Base-by-base conservation (phyloP, 2,797 vertebrate genomes). In the Coccyzus lansbergi region DNA sequence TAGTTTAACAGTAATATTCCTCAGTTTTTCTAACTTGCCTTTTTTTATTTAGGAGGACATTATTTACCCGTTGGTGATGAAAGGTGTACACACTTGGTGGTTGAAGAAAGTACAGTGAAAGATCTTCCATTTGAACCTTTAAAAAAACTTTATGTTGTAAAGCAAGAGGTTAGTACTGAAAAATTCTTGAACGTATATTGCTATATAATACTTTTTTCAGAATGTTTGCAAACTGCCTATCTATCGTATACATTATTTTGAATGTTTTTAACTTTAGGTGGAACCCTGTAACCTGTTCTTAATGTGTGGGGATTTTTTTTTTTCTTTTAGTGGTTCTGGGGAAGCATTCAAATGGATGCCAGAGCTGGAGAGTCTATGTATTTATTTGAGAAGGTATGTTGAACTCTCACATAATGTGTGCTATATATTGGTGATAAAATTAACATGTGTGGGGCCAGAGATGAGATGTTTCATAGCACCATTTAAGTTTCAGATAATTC, bases 321-420 rank as follows among this genome's bases (percentile, higher is more conserved):
- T 63, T 64, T 63, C 5, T 13, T 62, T 5, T 83, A 99, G 99
- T 99, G 99, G 99, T 99, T 99, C 97, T 99, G 99, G 99, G 99
- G 99, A 95, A 99, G 99, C 96, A 99, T 99, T 97, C 99, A 99
- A 94, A 99, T 99, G 99, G 99, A 99, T 93, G 99, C 99, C 69
- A 98, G 99, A 88, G 99, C 99, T 74, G 99, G 99, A 76, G 99
- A 99, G 94, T 98, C 99, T 26, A 99, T 99, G 98, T 99, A 99
- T 95, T 98, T 99, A 69, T 99, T 99, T 94, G 99, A 99, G 97
- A 99, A 99, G 99, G 99, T 99, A 95, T 93, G 74, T 44, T 65
- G 46, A 62, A 59, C 14, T 56, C 10, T 18, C 10, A 77, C 14
- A 2, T 36, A 28, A 28, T 4, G 2, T 3, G 3, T 42, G 74